These are phyloP conservation scores for Strigamia crassipes DNA, from an alignment of 2,888 invertebrate species.

Conservation along the genomic window DNA sequence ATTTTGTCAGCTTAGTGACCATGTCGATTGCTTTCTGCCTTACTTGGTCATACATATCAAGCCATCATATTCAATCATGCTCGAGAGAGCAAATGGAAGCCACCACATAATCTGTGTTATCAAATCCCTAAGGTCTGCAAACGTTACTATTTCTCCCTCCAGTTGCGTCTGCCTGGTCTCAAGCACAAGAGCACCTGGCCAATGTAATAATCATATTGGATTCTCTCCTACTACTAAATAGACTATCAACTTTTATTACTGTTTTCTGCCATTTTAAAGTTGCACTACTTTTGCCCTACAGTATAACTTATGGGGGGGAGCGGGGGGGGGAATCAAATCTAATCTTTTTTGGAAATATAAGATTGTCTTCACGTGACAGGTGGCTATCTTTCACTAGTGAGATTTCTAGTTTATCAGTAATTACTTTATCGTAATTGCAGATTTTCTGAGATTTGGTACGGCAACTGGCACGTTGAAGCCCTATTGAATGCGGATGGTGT, in stretches of 20 bases:
- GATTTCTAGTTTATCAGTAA: background rate
- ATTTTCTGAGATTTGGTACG: background rate
- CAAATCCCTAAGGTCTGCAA: conserved; percentile 43
- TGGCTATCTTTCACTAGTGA: background rate
- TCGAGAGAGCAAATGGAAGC: conserved; percentile 43
- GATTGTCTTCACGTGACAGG: background rate
- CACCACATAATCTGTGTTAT: conserved; percentile 43
- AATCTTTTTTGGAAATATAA: background rate
- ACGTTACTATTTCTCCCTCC: conserved; percentile 21
- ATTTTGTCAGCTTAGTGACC: conserved; percentile 44
- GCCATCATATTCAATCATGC: conserved; percentile 45
- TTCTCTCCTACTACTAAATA: conserved; percentile 13
- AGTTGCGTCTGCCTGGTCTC: conserved; percentile 4
- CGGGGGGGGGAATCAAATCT: background rate
- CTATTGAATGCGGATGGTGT: too few relatives aligned
- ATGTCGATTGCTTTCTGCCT: conserved; percentile 44
- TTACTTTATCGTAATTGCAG: background rate
- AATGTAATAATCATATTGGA: conserved; percentile 29
- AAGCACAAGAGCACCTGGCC: conserved; percentile 13
- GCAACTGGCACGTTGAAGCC: background rate
- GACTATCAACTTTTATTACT: conserved; percentile 24
- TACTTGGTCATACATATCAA: conserved; percentile 7
- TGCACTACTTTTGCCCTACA: background rate
- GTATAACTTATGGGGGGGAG: background rate
- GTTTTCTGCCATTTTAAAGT: background rate